Base-by-base conservation (phyloP, 2,888 invertebrate species). In the Hirudinaria manillensis region DNA sequence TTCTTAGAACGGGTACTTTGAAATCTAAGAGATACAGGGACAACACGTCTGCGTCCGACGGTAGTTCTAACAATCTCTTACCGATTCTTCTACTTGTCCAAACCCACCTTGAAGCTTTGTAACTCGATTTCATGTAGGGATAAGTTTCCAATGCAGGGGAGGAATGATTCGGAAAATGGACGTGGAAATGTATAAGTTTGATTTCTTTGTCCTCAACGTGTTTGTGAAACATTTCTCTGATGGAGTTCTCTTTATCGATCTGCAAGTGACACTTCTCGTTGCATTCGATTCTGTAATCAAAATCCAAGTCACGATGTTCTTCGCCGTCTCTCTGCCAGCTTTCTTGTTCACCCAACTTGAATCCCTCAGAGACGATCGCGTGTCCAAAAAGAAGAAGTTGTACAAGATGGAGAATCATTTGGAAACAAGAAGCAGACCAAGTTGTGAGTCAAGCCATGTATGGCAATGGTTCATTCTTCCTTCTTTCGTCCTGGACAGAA, bases 41-140 rank as follows among this genome's bases (percentile, higher is more conserved):
- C 56, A 80, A 70, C n/a, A 80, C 79, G 56, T 79, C 80, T 10
- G 79, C 77, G 70, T 80, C 80, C 32, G 76, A 56, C 10, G 80
- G 80, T 27, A 80, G 72, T 27, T 78, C 77, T 24, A 80, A 77
- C 56, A 80, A 70, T 56, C 77, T 77, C n/a, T 78, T 75, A 51
- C 80, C 80, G 29, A 77, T 51, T 29, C 70, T 67, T 56, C 76
- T 76, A 16, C 77, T 76, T 3, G 79, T 76, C 79, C 79, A 79
- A 19, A 79, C 74, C 80, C 79, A 79, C 55, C 77, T 77, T n/a
- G 75, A 70, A n/a, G 79, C 77, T 16, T 55, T 56, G 53, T 74
- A 77, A 72, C 75, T 78, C 55, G 77, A 74, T 32, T 73, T 75
- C 80, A 80, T 80, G 72, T 79, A 79, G 3, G 79, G 79, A 66